phyloP scores from a whole-genome alignment of 2,888 invertebrate genomes.

The Mystacides longicornis region DNA sequence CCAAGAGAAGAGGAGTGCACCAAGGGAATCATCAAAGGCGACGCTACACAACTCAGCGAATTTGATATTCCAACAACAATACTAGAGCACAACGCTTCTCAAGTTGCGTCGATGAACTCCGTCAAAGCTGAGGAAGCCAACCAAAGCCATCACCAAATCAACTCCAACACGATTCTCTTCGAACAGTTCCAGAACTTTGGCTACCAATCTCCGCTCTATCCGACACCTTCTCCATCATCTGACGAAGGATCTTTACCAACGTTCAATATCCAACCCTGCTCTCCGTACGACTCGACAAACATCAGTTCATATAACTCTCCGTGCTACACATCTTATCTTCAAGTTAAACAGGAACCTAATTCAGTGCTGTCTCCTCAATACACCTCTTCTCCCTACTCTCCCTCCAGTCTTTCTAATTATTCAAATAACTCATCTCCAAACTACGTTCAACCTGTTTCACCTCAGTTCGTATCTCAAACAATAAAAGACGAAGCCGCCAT shows the following conservation, averaged over 20 bases:
- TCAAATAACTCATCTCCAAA: constrained; percentile 49
- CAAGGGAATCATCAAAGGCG: constrained; percentile 29
- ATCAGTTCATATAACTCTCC: constrained; percentile 34
- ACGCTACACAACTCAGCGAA: constrained; percentile 33
- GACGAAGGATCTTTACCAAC: constrained; percentile 52
- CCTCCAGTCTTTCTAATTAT: constrained; percentile 51
- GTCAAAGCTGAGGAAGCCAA: constrained; percentile 34
- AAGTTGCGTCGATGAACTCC: constrained; percentile 32
- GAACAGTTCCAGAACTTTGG: constrained; percentile 45
- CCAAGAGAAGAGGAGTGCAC: constrained; percentile 20
- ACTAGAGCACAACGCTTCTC: constrained; percentile 36
- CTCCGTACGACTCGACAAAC: constrained; percentile 45
- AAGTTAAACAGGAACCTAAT: constrained; percentile 48
- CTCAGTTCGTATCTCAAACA: constrained; percentile 29
- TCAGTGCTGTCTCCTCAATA: constrained; percentile 42
- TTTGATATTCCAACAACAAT: constrained; percentile 42
- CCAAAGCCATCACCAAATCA: constrained; percentile 20
- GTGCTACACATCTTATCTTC: constrained; percentile 21
- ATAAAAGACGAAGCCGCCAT: constrained; percentile 54
- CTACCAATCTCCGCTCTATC: constrained; percentile 42
- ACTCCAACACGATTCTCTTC: constrained; percentile 36
- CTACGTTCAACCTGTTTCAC: constrained; percentile 29
- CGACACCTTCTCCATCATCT: constrained; percentile 45
- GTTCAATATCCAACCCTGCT: constrained; percentile 50
- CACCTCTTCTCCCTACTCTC: constrained; percentile 49